Evolutionary conservation across 2,113 vertebrate genomes (phyloP).

Genomic region (Misgurnus mizolepis): DNA sequence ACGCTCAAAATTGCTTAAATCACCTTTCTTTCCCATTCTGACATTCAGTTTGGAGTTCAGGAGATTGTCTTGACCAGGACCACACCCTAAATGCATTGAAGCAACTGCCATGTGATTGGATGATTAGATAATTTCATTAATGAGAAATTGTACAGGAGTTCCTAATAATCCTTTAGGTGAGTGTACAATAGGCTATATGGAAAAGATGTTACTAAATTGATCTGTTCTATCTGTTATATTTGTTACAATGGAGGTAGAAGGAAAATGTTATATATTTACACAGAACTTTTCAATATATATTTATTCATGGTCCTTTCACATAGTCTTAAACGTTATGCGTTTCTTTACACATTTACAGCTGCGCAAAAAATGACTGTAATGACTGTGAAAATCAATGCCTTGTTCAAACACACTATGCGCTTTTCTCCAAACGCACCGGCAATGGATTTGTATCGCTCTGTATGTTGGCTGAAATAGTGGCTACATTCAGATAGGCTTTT

Average conservation of each 20-base stretch:
- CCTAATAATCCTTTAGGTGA: too few species aligned
- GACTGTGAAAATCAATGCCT: constrained; percentile 44
- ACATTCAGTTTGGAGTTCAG: too few species aligned
- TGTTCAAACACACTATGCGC: neutral
- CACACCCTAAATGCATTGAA: too few species aligned
- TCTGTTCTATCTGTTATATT: neutral
- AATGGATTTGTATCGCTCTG: constrained; percentile 4
- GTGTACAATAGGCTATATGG: too few species aligned
- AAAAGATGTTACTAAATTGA: too few species aligned
- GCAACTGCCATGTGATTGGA: too few species aligned
- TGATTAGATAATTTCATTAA: too few species aligned
- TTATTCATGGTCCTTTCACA: neutral
- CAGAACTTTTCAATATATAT: neutral
- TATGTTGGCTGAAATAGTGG: constrained; percentile 24
- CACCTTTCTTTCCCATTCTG: too few species aligned
- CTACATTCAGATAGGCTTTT: constrained; percentile 31
- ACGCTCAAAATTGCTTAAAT: too few species aligned
- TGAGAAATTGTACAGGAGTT: too few species aligned
- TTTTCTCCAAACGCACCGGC: constrained; percentile 8
- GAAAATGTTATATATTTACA: neutral
- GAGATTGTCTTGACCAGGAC: too few species aligned
- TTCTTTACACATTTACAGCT: constrained; percentile 35
- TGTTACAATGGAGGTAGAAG: neutral
- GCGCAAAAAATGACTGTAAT: constrained; percentile 41
- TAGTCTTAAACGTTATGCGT: neutral